Evolutionary conservation across 1,140 invertebrate species (phyloP), one percentile per base, ranked within the genome.

Genomic region (Drosophila malerkotliana): DNA sequence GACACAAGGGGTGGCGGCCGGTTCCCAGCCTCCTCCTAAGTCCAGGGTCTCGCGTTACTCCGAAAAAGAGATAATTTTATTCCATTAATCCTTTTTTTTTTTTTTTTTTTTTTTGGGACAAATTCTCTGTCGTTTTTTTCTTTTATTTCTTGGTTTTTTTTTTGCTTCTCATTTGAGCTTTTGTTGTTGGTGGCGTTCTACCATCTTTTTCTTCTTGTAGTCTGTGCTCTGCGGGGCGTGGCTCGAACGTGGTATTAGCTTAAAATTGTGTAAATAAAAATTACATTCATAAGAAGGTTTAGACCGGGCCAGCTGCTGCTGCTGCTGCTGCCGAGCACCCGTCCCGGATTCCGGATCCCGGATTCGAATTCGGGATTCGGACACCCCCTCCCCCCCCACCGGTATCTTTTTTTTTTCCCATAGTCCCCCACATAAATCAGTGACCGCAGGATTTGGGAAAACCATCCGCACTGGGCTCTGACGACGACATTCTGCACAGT

Each of bases 211-310:
- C 18, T 47, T 47, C 7, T 47, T 47, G 32, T 61, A 30, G 15
- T 30, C 67, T 59, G 45, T 12, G 60, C 75, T 78, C 34, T 60
- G 47, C 51, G 83, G 82, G 64, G 82, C 74, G 82, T 81, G 82
- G 82, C 83, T 85, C 66, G 66, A 87, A 82, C 82, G 84, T 88
- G 71, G 83, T 88, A 88, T 88, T 88, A 88, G 83, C 83, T 88
- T 88, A 88, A 88, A 88, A 88, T 88, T 88, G 83, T 88, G 83
- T 88, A 88, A 88, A 88, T 88, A 88, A 88, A 88, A 88, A 88
- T 88, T 88, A 88, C 83, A 88, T 88, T 88, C 83, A 76, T 88
- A 88, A 88, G 83, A 85, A 85, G 82, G 82, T 68, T 51, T 32
- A 51, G 47, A 48, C 64, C 32, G 14, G 41, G 64, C 60, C 75